phyloP scores from a whole-genome alignment of 1,140 invertebrate genomes.

The Zaprionus lachaisei region DNA sequence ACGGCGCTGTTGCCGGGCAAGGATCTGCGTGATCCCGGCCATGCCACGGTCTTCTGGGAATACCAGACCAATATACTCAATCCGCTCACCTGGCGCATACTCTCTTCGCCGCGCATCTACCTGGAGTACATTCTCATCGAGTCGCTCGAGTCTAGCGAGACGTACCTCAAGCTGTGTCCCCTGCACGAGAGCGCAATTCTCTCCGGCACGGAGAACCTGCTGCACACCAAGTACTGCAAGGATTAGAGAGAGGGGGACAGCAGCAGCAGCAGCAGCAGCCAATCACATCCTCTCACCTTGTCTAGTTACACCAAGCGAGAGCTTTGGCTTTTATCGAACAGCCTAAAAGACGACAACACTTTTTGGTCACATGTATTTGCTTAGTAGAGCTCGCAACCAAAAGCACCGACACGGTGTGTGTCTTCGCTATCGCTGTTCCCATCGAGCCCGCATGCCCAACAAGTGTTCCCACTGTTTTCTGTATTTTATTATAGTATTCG shows the following conservation, averaged over 20 bases:
- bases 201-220: conserved; percentile 85
- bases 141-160: conserved; percentile 87
- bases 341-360: conserved; percentile 25
- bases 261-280: neutral
- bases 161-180: conserved; percentile 87
- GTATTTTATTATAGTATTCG: conserved; percentile 75
- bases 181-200: conserved; percentile 86
- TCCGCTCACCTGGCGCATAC: conserved; percentile 92
- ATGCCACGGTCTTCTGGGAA: conserved; percentile 90
- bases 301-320: conserved; percentile 15
- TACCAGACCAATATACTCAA: conserved; percentile 91
- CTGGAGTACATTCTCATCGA: conserved; percentile 89
- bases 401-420: neutral
- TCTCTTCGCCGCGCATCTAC: conserved; percentile 89
- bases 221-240: conserved; percentile 86
- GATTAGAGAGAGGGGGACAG: conserved; percentile 40
- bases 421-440: conserved; percentile 5
- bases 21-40: conserved; percentile 87
- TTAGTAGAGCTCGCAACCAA: conserved; percentile 8
- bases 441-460: neutral
- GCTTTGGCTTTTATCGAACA: conserved; percentile 19
- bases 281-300: neutral
- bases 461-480: conserved; percentile 24
- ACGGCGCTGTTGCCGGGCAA: conserved; percentile 88
- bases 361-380: neutral